Conservation (phyloP, 2,797 vertebrate genomes). For the Aplochiton taeniatus region DNA sequence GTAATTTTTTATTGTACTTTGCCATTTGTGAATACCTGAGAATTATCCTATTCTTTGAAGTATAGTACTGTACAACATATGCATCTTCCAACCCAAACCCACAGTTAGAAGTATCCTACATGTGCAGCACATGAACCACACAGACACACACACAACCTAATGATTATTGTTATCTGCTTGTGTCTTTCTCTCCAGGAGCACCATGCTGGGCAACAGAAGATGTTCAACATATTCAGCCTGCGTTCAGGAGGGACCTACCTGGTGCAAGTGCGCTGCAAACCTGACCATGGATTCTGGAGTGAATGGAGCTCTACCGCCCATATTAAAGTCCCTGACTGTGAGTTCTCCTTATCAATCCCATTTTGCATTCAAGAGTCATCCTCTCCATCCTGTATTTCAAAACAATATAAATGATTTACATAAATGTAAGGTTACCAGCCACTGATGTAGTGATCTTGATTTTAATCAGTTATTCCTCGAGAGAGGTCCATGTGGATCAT, state of each 20-base stretch:
- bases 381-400: too few relatives aligned
- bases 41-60: too few relatives aligned
- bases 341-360: conserved; percentile 49
- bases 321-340: conserved; percentile 80
- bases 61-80: too few relatives aligned
- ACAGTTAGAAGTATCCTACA: too few relatives aligned
- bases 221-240: conserved; percentile 82
- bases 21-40: too few relatives aligned
- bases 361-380: neutral
- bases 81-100: too few relatives aligned
- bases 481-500: conserved; percentile 85
- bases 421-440: neutral
- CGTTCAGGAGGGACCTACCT: conserved; percentile 79
- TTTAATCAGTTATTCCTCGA: conserved; percentile 73
- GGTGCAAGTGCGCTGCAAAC: conserved; percentile 87
- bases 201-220: conserved; percentile 80
- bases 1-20: too few relatives aligned
- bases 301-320: conserved; percentile 79
- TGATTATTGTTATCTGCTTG: conserved; percentile 11
- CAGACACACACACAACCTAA: too few relatives aligned
- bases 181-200: conserved; percentile 69
- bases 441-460: neutral
- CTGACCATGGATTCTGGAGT: conserved; percentile 89
- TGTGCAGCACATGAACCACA: too few relatives aligned
- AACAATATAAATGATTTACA: neutral